Evolutionary conservation across 2,797 vertebrate genomes (phyloP), one percentile per base, ranked within the genome.

Genomic region (Acestrorhynchus altus): DNA sequence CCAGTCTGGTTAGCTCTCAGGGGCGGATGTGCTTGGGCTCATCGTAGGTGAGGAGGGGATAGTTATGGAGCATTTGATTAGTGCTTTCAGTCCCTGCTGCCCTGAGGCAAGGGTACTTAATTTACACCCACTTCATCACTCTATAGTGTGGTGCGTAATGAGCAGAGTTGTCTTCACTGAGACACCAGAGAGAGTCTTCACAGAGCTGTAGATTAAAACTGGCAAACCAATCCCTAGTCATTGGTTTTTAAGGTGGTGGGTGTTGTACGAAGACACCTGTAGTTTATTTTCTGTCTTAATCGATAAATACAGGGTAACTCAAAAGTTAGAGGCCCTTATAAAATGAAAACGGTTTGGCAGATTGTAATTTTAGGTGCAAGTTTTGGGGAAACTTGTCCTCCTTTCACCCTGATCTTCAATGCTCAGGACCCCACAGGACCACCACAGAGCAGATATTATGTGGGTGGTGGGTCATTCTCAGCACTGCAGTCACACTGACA

Each of bases 11-110:
- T 51, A 42, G 65, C 61, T 82, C 26, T 16, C 8, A 26, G 52
- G 16, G 72, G 13, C 51, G 10, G 31, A 69, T 26, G 2, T 63
- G 52, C 44, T 24, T 35, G 4, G 54, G 52, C 77, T 65, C 68
- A 70, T 78, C 16, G 10, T 59, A 72, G 76, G 67, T 78, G 68
- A 68, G 69, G 39, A 60, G 31, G 63, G 63, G 40, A 67, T 71
- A 78, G 44, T 77, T 52, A 81, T 31, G 8, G 66, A 82, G 61
- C 47, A 66, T 69, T 59, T 70, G 77, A 82, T 84, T 80, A 80
- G 80, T 74, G 61, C 77, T 84, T 71, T 77, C 70, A 77, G 77
- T 82, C 70, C 59, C 70, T 63, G 74, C 69, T 77, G 64, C 74
- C 54, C 74, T 18, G 8, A 82, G 80, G 61, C 56, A 56, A 22